Base-by-base conservation (phyloP, 2,888 invertebrate genomes). In the Nymphalis polychloros region DNA sequence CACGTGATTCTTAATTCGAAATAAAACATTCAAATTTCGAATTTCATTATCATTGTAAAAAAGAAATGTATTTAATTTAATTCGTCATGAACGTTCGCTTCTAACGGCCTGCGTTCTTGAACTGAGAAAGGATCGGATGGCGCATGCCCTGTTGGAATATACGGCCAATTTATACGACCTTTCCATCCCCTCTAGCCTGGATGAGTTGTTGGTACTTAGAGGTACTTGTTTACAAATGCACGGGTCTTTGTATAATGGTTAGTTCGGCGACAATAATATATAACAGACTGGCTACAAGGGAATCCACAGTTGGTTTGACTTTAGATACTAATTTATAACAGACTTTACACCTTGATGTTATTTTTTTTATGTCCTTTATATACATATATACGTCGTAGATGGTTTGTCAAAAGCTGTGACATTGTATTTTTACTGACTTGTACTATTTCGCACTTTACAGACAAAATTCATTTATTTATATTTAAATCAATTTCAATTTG, bases 271-370 rank as follows among this genome's bases (percentile, higher is more conserved):
- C 76, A 77, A 76, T 52, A 82, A 75, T 79, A 79, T 77, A 76
- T 74, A 71, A 78, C 75, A 75, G 75, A n/a, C 55, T 55, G 13
- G 10, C 13, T 77, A 79, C 77, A 80, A 70, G 66, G 67, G 86
- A 87, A 85, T 82, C 91, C 85, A 90, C 90, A 90, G 90, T 88
- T 90, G 90, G 90, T 90, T 87, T 78, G 76, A 76, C 76, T 79
- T 78, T 79, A 46, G 52, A 68, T 64, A 67, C 57, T 31, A 60
- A 67, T 70, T 70, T 70, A 70, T 69, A 68, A 69, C 53, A 71
- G 53, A 63, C 49, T 71, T 57, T 69, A 48, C 60, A 64, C 64
- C 52, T 70, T 46, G n/a, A 48, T 67, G 27, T 23, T 23, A 41
- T 46, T 52, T 47, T 47, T 31, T 53, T 20, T 35, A 4, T 8